These are phyloP conservation scores for Unio delphinus DNA, from an alignment of 2,888 invertebrate genomes.

Conservation along the genomic window DNA sequence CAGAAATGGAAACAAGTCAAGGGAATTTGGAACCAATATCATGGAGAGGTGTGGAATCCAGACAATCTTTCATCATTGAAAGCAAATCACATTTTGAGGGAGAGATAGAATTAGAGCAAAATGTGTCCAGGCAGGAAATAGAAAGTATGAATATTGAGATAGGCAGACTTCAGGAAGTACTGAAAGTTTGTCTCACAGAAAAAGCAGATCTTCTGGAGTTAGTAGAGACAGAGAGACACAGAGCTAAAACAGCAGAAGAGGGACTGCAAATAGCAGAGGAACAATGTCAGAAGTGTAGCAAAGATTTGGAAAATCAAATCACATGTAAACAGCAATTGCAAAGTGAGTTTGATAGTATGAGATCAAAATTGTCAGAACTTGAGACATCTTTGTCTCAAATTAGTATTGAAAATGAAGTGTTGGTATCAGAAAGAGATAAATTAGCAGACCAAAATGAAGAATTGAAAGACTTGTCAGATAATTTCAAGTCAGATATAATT, in stretches of 20 bases:
- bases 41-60: too few species aligned
- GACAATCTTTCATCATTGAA: too few species aligned
- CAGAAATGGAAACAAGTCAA: too few species aligned
- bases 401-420: conserved; percentile 21
- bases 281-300: conserved; percentile 1
- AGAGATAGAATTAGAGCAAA: conserved; percentile 6
- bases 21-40: too few species aligned
- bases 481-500: too few species aligned
- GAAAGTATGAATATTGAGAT: conserved; percentile 9
- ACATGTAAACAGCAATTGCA: not conserved
- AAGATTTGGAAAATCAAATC: conserved; percentile 9
- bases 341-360: not conserved
- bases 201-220: conserved; percentile 13
- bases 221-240: conserved; percentile 9
- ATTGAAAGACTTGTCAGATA: too few species aligned
- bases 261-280: conserved; percentile 7
- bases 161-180: conserved; percentile 2
- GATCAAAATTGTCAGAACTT: not conserved
- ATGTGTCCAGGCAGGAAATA: conserved; percentile 13
- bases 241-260: conserved; percentile 1
- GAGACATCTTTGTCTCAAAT: conserved; percentile 3
- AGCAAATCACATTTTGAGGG: too few species aligned
- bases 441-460: too few species aligned
- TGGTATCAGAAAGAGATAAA: conserved; percentile 21
- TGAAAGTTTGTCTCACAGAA: conserved; percentile 2